phyloP scores from a whole-genome alignment of 1,140 invertebrate genomes.

The Maconellicoccus hirsutus region DNA sequence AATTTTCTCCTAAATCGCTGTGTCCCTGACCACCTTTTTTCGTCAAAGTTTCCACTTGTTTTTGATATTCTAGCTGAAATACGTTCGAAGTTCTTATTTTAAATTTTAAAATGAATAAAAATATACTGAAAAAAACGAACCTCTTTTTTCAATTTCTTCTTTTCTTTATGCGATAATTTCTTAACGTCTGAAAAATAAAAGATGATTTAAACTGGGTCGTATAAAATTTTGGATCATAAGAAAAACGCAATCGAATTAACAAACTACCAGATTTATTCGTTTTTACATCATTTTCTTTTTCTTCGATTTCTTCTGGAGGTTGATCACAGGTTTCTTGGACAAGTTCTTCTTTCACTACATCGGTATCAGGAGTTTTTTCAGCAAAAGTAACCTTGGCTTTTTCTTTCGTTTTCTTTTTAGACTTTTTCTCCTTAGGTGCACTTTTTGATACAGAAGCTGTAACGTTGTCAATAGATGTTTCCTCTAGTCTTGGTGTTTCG shows the following conservation, averaged over 20 bases:
- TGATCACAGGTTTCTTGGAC: conserved; percentile 19
- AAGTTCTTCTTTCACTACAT: conserved; percentile 15
- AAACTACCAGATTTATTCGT: background rate
- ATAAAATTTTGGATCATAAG: background rate
- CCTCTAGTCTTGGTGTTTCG: background rate
- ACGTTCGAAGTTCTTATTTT: background rate
- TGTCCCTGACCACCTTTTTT: conserved; percentile 79
- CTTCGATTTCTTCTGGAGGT: background rate
- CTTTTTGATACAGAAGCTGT: background rate
- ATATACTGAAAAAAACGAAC: background rate
- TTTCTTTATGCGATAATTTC: conserved; percentile 26
- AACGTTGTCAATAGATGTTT: background rate
- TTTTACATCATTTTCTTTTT: background rate
- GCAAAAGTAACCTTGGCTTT: background rate
- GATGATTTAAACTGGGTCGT: background rate
- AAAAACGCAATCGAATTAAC: background rate
- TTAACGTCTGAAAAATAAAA: background rate
- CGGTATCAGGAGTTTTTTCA: conserved; percentile 11
- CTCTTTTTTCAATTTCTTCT: conserved; percentile 26
- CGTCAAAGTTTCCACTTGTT: conserved; percentile 75
- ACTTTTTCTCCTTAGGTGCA: conserved; percentile 18
- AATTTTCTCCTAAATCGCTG: conserved; percentile 82
- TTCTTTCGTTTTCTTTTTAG: conserved; percentile 19
- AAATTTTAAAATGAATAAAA: background rate
- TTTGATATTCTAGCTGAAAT: conserved; percentile 66